phyloP scores from a whole-genome alignment of 2,888 invertebrate genomes.

The Platycheirus albimanus region DNA sequence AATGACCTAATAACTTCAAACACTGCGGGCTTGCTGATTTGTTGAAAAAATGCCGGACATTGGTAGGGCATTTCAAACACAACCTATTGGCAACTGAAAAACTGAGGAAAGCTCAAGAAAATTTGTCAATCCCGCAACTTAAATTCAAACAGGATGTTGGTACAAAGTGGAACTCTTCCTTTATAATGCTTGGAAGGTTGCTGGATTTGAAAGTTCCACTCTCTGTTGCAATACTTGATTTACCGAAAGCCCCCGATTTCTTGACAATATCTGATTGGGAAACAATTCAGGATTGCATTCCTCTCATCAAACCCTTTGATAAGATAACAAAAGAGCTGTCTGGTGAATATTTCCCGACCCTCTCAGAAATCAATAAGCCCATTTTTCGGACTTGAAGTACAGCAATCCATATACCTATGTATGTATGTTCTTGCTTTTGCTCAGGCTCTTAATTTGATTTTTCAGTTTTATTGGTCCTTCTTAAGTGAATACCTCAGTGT shows the following conservation, averaged over 20 bases:
- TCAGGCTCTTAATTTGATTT: too few species aligned
- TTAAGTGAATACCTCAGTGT: too few species aligned
- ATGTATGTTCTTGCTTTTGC: too few species aligned
- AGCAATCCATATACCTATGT: too few species aligned
- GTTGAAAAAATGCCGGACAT: conserved; percentile 7
- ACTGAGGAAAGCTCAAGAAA: conserved; percentile 12
- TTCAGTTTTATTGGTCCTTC: too few species aligned
- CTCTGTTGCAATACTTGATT: conserved; percentile 17
- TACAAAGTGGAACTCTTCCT: conserved; percentile 48
- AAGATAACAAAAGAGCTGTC: conserved; percentile 22
- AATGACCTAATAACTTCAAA: too few species aligned
- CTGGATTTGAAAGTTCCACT: conserved; percentile 39
- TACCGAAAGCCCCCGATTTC: conserved; percentile 15
- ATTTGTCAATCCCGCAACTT: too few species aligned
- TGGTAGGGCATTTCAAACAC: conserved; percentile 40
- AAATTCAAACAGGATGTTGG: conserved; percentile 47
- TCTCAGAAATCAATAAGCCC: too few species aligned
- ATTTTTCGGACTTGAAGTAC: too few species aligned
- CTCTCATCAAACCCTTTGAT: conserved; percentile 17
- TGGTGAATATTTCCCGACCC: conserved; percentile 15
- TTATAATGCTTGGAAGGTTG: too few species aligned
- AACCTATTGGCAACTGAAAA: conserved; percentile 28
- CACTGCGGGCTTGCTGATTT: too few species aligned
- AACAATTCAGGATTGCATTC: conserved; percentile 25
- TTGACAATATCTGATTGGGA: neutral